phyloP scores from a whole-genome alignment of 2,888 invertebrate species.

The Strigamia transsilvanica region DNA sequence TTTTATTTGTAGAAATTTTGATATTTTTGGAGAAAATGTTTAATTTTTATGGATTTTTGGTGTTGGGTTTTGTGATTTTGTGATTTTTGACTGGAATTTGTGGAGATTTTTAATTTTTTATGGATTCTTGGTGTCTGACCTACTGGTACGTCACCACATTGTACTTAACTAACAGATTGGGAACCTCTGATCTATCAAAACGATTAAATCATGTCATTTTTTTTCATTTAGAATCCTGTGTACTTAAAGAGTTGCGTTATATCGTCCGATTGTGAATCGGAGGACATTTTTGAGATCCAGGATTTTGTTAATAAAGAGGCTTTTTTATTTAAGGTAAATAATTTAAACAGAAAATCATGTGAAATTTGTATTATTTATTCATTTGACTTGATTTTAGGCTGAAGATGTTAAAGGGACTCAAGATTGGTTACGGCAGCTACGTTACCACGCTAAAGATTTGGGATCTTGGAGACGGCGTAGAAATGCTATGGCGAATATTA shows the following conservation, averaged over 20 bases:
- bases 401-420: slow-evolving; percentile 86
- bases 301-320: slow-evolving; percentile 92
- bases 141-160: no score
- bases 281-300: slow-evolving; percentile 94
- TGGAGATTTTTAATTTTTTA: no score
- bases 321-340: slow-evolving; percentile 87
- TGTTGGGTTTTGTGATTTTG: no score
- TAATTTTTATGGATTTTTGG: no score
- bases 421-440: slow-evolving; percentile 88
- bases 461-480: slow-evolving; percentile 91
- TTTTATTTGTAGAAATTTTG: no score
- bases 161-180: no score
- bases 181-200: no score
- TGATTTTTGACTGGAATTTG: no score
- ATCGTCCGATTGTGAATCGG: slow-evolving; percentile 86
- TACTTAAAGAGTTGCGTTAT: slow-evolving; percentile 91
- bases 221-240: slow-evolving; percentile 75
- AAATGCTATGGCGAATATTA: slow-evolving; percentile 94
- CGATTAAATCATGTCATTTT: background rate
- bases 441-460: slow-evolving; percentile 89
- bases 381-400: slow-evolving; percentile 72
- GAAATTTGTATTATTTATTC: background rate
- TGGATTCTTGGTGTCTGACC: no score
- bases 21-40: no score
- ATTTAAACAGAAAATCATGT: background rate